Conservation (phyloP, 2,888 invertebrate genomes). For the Incurvaria masculella region DNA sequence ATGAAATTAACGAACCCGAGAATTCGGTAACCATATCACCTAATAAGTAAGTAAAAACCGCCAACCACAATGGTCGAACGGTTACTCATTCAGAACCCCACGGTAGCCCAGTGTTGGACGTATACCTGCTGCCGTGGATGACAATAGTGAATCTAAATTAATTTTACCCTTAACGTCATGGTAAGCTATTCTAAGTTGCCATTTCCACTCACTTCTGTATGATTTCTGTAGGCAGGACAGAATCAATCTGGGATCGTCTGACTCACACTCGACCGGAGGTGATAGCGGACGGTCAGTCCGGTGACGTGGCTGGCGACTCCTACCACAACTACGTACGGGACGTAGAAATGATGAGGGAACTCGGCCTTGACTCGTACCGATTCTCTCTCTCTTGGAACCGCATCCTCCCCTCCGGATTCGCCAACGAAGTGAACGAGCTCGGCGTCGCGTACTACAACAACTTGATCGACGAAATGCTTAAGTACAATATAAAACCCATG, state of each 20-base stretch:
- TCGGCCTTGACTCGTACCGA: constrained; percentile 45
- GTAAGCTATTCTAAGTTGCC: too few species aligned
- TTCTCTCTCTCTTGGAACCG: constrained; percentile 62
- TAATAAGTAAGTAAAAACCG: too few species aligned
- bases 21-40: too few species aligned
- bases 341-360: constrained; percentile 40
- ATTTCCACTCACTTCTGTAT: too few species aligned
- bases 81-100: too few species aligned
- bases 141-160: too few species aligned
- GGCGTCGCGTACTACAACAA: constrained; percentile 64
- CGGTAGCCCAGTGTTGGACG: too few species aligned
- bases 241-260: constrained; percentile 62
- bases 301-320: constrained; percentile 56
- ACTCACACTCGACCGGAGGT: constrained; percentile 46
- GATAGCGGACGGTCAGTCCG: constrained; percentile 52
- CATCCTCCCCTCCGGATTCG: constrained; percentile 55
- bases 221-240: constrained; percentile 55
- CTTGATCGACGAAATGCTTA: constrained; percentile 59
- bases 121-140: too few species aligned
- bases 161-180: too few species aligned
- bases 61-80: too few species aligned
- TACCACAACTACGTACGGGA: constrained; percentile 61
- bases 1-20: too few species aligned
- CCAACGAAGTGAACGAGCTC: constrained; percentile 51
- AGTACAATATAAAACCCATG: constrained; percentile 59